Base-by-base conservation (phyloP, 2,888 invertebrate species). In the Shargacucullia verbasci region DNA sequence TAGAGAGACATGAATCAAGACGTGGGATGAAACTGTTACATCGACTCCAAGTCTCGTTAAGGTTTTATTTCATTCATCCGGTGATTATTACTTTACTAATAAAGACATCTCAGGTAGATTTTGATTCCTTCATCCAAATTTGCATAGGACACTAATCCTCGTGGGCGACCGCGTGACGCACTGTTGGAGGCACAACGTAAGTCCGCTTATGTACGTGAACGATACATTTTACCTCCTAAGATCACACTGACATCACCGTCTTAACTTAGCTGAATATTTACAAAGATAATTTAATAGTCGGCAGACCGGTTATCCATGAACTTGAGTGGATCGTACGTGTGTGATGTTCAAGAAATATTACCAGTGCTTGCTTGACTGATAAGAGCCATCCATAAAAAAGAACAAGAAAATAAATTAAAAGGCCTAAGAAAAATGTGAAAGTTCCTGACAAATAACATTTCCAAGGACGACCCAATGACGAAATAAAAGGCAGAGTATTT, bases 231-330 rank as follows among this genome's bases (percentile, higher is more conserved):
- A 81, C 83, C 85, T 80, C 80, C 78, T 81, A 81, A 85, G 82
- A 84, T 81, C 73, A 68, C 55, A 67, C 56, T 92, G 92, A 93
- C 87, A 92, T 93, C 92, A 93, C 68, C 85, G 53, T 57, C 84
- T 82, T 64, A 79, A 85, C 64, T 85, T 85, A 83, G 80, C 73
- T 75, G 70, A 78, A 81, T 88, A 80, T 90, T 90, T 89, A 86
- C 85, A 69, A 62, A 74, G 67, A 63, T 62, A 71, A 73, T 72
- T 79, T 72, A 63, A 75, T 61, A 57, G 67, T 54, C 56, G 54
- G 46, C 53, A 63, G 44, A 71, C 78, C 59, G 64, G 69, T 74
- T 67, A 71, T 70, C 79, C 82, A 74, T 84, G 79, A 85, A 82
- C 82, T 84, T 87, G 82, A 71, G 61, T 39, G 40, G 41, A 38